Base-by-base conservation (phyloP, 2,888 invertebrate species). In the Troglohyphantes excavatus region DNA sequence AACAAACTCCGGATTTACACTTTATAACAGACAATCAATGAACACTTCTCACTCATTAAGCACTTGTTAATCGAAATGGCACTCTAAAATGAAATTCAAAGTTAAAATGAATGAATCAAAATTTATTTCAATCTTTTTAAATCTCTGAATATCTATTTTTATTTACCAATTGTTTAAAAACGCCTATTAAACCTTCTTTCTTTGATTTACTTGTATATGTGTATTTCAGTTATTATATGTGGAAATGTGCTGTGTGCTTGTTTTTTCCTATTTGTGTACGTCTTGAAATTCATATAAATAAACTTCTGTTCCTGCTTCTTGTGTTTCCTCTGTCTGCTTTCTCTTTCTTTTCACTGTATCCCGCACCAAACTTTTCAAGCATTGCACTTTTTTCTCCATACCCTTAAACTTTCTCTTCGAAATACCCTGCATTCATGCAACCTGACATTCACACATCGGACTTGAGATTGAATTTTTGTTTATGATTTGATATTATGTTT, bases 291-390 rank as follows among this genome's bases (percentile, higher is more conserved):
- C 68, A 26, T 26, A 73, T 53, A 59, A 82, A 89, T 82, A 89
- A 89, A 82, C 46, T 88, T 88, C 68, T 89, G 43, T 76, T 59
- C 88, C 88, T 89, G 88, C 88, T 89, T 89, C 78, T 86, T 73
- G 82, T 89, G 46, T 17, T 53, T 68, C 82, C 75, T 86, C 33
- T 82, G 76, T 82, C 39, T 76, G 39, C 61, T 76, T 53, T 39
- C 61, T 82, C 81, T 82, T 11, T 88, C 68, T 59, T 61, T 23
- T 88, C 39, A 53, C 63, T 46, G 26, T 79, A 17, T 81, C 72
- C 53, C 46, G 63, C 72, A 72, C 72, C 73, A 73, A 61, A 82
- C 39, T 63, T 65, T 61, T 43, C n/a, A 63, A 29, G 21, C 63
- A 26, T 78, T 70, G 78, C 78, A 78, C 75, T 87, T n/a, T 88